These are phyloP conservation scores for Sciurus carolinensis DNA, from an alignment of 2,797 vertebrate genomes.

Conservation along the genomic window DNA sequence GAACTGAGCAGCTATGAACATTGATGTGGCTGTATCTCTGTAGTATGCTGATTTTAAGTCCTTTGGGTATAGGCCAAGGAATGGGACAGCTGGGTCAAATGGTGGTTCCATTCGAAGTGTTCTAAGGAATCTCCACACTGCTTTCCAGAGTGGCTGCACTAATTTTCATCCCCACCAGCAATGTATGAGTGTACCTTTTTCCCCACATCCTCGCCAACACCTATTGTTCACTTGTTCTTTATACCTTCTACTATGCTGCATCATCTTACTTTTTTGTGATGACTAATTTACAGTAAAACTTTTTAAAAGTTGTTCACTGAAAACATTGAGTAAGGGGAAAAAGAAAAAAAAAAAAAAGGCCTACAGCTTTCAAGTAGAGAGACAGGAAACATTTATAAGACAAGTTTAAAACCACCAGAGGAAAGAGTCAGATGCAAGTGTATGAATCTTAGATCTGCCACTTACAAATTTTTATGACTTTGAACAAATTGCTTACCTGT, in stretches of 20 bases:
- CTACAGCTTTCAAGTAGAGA: background rate
- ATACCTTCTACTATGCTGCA: background rate
- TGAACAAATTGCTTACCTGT: background rate
- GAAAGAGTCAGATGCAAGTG: background rate
- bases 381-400: background rate
- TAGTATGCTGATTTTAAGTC: no score
- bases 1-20: no score
- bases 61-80: no score
- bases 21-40: no score
- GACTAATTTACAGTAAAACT: background rate
- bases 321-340: background rate
- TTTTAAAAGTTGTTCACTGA: background rate
- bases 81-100: no score
- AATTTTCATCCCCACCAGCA: no score
- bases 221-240: background rate
- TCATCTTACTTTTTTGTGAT: background rate
- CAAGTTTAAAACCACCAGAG: background rate
- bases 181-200: no score
- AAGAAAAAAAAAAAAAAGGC: no score
- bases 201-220: no score
- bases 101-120: no score
- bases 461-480: background rate
- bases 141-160: no score
- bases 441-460: background rate
- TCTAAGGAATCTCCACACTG: no score